Conservation (phyloP, 1,140 invertebrate genomes). For the Polyergus mexicanus region DNA sequence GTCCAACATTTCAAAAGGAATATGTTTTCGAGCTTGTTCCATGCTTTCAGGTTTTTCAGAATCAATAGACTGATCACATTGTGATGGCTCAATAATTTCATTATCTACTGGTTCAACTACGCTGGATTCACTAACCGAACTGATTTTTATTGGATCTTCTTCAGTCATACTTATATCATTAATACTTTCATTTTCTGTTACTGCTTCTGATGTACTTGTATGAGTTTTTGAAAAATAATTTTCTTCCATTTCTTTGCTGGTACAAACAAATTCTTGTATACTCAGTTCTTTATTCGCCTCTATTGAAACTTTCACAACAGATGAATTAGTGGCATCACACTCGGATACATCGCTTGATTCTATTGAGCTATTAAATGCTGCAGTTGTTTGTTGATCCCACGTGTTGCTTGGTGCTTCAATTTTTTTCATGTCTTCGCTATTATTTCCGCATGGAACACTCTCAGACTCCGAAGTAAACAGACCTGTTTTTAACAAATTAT, state of each 20-base stretch:
- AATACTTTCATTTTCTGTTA: conserved; percentile 22
- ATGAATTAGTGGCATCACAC: not conserved
- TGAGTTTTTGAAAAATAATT: not conserved
- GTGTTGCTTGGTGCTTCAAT: conserved; percentile 45
- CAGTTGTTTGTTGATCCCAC: conserved; percentile 40
- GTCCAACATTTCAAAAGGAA: not conserved
- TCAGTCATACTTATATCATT: conserved; percentile 13
- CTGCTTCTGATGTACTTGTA: not conserved
- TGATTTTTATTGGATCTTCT: conserved; percentile 18
- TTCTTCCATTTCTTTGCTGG: conserved; percentile 24
- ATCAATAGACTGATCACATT: conserved; percentile 18
- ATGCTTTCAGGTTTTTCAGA: not conserved
- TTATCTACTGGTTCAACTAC: not conserved
- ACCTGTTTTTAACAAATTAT: conserved; percentile 76
- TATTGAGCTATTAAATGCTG: conserved; percentile 6
- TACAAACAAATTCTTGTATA: conserved; percentile 41
- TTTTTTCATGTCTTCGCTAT: conserved; percentile 46
- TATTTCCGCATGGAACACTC: conserved; percentile 49
- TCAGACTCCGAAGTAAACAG: conserved; percentile 72
- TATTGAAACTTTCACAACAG: not conserved
- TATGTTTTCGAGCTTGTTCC: not conserved
- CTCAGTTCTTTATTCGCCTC: conserved; percentile 35
- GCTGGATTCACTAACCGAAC: not conserved
- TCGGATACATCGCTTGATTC: conserved; percentile 1
- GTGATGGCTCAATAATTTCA: not conserved